Conservation (phyloP, 2,888 invertebrate species). For the Chymomyza fuscimana region DNA sequence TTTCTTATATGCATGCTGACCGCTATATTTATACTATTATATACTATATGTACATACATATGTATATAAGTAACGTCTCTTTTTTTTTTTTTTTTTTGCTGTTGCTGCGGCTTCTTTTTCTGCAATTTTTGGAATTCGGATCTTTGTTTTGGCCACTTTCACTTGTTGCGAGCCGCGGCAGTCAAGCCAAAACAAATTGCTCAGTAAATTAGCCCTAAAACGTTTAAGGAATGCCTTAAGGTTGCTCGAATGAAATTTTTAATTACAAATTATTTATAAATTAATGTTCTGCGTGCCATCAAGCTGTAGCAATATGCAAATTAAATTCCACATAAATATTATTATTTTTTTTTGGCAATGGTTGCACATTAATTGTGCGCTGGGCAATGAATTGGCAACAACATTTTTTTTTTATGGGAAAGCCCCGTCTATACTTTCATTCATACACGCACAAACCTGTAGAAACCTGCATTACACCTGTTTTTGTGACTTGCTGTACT, state of each 20-base stretch:
- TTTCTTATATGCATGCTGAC: not conserved
- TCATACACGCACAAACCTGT: not conserved
- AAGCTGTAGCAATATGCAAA: not conserved
- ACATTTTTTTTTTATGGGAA: not conserved
- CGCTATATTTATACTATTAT: not conserved
- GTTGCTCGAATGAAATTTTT: not conserved
- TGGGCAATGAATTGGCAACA: not conserved
- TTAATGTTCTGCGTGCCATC: not conserved
- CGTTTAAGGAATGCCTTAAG: constrained; percentile 7
- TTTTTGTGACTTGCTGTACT: constrained; percentile 17
- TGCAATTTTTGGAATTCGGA: constrained; percentile 4
- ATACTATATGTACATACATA: constrained; percentile 1
- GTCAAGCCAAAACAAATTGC: not conserved
- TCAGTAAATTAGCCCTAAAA: constrained; percentile 2
- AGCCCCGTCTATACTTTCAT: not conserved
- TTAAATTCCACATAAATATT: not conserved
- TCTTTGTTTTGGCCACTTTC: constrained; percentile 7
- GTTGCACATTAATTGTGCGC: not conserved
- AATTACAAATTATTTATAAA: not conserved
- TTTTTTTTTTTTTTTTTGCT: not conserved
- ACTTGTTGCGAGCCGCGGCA: constrained; percentile 4
- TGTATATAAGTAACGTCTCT: not conserved
- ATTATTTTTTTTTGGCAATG: not conserved
- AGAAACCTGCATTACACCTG: constrained; percentile 40
- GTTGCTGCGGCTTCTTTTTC: not conserved